Conservation (phyloP, 2,797 vertebrate genomes). For the Sebastiscus tertius region DNA sequence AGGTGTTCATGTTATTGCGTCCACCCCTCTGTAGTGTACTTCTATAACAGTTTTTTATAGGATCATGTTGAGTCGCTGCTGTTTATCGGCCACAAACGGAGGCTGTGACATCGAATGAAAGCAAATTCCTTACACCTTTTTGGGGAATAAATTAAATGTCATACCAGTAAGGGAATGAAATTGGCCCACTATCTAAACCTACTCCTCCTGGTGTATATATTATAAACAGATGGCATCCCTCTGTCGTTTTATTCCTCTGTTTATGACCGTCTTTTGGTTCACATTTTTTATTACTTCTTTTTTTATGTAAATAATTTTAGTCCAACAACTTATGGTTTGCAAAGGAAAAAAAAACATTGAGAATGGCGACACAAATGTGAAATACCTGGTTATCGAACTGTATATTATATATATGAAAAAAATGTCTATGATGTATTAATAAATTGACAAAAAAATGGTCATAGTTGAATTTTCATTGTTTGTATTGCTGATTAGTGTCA, state of each 20-base stretch:
- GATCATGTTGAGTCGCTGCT: slow-evolving; percentile 9
- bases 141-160: neutral
- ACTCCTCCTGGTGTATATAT: slow-evolving; percentile 80
- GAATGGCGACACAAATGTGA: slow-evolving; percentile 81
- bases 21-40: slow-evolving; percentile 18
- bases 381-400: slow-evolving; percentile 85
- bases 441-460: slow-evolving; percentile 79
- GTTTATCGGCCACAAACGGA: slow-evolving; percentile 13
- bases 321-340: slow-evolving; percentile 80
- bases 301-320: slow-evolving; percentile 88
- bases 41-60: slow-evolving; percentile 19
- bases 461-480: slow-evolving; percentile 4
- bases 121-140: slow-evolving; percentile 22
- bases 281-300: slow-evolving; percentile 82
- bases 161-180: slow-evolving; percentile 30
- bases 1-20: slow-evolving; percentile 28
- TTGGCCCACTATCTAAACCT: slow-evolving; percentile 14
- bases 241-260: slow-evolving; percentile 71
- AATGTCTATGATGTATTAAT: slow-evolving; percentile 86
- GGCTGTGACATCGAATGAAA: slow-evolving; percentile 28
- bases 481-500: neutral
- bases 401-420: slow-evolving; percentile 86
- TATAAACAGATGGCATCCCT: slow-evolving; percentile 68
- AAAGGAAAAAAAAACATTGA: slow-evolving; percentile 74
- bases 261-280: slow-evolving; percentile 69